These are phyloP conservation scores for Austrofundulus limnaeus DNA, from an alignment of 2,113 vertebrate species.

Conservation along the genomic window DNA sequence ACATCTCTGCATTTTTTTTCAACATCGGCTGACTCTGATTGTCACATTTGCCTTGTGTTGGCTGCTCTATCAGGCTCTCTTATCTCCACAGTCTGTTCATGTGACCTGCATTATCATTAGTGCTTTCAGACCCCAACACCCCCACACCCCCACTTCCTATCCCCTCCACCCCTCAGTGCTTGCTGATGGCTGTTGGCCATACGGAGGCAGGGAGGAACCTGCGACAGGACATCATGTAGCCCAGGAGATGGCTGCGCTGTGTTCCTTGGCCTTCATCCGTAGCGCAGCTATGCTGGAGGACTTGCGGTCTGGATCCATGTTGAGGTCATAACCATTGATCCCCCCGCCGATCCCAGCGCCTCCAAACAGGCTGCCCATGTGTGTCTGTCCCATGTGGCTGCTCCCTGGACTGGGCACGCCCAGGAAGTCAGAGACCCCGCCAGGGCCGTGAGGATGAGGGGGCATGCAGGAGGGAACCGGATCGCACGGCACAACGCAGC, in stretches of 20 bases:
- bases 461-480: conserved; percentile 93
- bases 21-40: conserved; percentile 68
- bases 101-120: conserved; percentile 72
- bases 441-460: conserved; percentile 85
- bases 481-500: conserved; percentile 93
- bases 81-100: conserved; percentile 64
- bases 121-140: conserved; percentile 63
- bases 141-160: conserved; percentile 47
- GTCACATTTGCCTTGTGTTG: conserved; percentile 58
- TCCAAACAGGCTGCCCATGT: conserved; percentile 91
- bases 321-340: conserved; percentile 93
- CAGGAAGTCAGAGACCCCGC: conserved; percentile 89
- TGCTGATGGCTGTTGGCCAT: conserved; percentile 40
- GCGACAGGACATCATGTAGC: conserved; percentile 85
- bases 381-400: conserved; percentile 92
- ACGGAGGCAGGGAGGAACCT: conserved; percentile 25
- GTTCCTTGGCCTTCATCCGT: conserved; percentile 97
- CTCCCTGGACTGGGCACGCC: conserved; percentile 83
- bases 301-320: conserved; percentile 93
- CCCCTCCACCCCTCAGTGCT: conserved; percentile 40
- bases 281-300: conserved; percentile 94
- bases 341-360: conserved; percentile 83
- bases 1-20: conserved; percentile 49
- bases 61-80: conserved; percentile 51
- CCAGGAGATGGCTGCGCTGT: conserved; percentile 97